phyloP scores from a whole-genome alignment of 2,888 invertebrate species.

The Baronia brevicornis region DNA sequence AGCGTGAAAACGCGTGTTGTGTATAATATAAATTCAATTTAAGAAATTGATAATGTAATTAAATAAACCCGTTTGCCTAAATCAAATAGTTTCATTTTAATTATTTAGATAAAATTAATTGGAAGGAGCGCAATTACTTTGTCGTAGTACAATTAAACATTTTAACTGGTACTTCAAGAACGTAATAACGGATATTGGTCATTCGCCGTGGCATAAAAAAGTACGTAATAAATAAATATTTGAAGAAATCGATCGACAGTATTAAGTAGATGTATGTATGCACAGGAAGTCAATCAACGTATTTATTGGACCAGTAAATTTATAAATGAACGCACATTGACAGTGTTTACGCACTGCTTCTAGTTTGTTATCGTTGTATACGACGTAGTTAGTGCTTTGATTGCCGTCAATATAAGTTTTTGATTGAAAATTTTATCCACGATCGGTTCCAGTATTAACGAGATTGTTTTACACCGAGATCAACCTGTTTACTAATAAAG shows the following conservation, averaged over 20 bases:
- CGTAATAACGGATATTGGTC: constrained; percentile 15
- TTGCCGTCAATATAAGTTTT: constrained; percentile 32
- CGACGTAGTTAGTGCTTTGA: constrained; percentile 21
- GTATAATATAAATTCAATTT: no score
- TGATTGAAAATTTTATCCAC: constrained; percentile 27
- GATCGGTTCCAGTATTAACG: constrained; percentile 17
- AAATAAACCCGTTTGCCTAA: no score
- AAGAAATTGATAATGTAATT: no score
- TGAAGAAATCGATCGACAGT: constrained; percentile 25
- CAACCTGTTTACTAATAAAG: constrained; percentile 3
- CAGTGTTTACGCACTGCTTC: constrained; percentile 20
- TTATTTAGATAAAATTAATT: constrained; percentile 11
- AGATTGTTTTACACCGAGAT: constrained; percentile 15
- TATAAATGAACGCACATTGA: constrained; percentile 36
- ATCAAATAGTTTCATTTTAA: no score
- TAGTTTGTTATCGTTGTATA: constrained; percentile 20
- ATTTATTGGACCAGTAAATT: constrained; percentile 49
- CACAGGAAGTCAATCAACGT: constrained; percentile 59
- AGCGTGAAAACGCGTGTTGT: no score
- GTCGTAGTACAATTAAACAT: not conserved
- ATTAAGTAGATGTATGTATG: constrained; percentile 26
- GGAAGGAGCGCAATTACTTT: constrained; percentile 1
- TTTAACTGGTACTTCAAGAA: constrained; percentile 7
- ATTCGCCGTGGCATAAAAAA: constrained; percentile 19
- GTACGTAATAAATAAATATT: constrained; percentile 22